Evolutionary conservation across 2,888 invertebrate genomes (phyloP), one percentile per base, ranked within the genome.

Genomic region (Marronus borbonicus): DNA sequence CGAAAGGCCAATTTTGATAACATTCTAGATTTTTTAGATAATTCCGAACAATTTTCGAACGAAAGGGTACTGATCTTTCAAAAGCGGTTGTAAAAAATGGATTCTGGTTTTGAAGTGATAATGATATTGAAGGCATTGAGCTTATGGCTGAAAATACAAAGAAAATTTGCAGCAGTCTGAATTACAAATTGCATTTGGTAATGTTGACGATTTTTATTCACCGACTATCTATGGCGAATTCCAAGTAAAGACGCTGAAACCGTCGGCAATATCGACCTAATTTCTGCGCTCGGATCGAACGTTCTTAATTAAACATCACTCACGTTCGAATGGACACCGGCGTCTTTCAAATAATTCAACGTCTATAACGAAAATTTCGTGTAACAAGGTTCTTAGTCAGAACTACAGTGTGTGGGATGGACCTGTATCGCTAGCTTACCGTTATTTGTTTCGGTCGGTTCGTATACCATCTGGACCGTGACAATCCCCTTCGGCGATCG

Each of bases 391-490:
- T 12, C 44, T 44, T 8, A 12, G 44, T 44, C 44, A 58, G 55
- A 58, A 5, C n/a, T 58, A 20, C 20, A 7, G 20, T 20, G 17
- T 58, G 20, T 58, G 55, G 20, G 4, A 58, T 58, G 20, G 17
- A 55, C n/a, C 3, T 3, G 14, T 52, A 52, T 5, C 52, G 2
- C 20, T 7, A 20, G 55, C 10, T 58, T 58, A 58, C 20, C 55
- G 55, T 58, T 58, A 58, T 58, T 17, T 58, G 20, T 58, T 31
- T 31, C 24, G 20, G 10, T 31, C 62, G 62, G 28, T 62, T n/a
- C 31, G 28, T 31, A 31, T 62, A 28, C 62, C 62, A 62, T 62
- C 62, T 31, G n/a, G 62, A 62, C 62, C n/a, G 7, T 24, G 62
- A 31, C 12, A 62, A 62, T 62, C 14, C 62, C 28, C 62, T 31